Evolutionary conservation across 2,888 invertebrate genomes (phyloP).

Genomic region (Peribatodes rhomboidaria): DNA sequence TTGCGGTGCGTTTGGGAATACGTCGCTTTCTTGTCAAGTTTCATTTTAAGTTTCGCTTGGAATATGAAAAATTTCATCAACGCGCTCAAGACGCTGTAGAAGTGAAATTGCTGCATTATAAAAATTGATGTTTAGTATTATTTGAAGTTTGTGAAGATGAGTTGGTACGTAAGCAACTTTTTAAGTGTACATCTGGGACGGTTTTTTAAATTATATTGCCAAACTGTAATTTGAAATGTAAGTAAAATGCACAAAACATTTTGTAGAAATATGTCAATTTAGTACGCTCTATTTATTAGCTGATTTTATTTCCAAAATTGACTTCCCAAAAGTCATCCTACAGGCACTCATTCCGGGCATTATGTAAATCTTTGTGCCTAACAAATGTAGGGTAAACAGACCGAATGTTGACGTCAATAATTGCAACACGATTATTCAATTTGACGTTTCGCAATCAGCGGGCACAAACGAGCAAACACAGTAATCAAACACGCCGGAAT

Average conservation of each 20-base stretch:
- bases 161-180: background rate
- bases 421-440: slow-evolving; percentile 82
- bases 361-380: slow-evolving; percentile 63
- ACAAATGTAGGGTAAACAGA: slow-evolving; percentile 68
- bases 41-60: slow-evolving; percentile 33
- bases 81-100: slow-evolving; percentile 22
- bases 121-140: slow-evolving; percentile 17
- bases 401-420: slow-evolving; percentile 71
- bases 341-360: slow-evolving; percentile 33
- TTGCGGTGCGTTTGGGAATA: slow-evolving; percentile 40
- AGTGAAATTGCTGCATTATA: slow-evolving; percentile 21
- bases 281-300: background rate
- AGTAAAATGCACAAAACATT: background rate
- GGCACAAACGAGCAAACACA: slow-evolving; percentile 80
- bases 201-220: background rate
- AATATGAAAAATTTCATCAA: slow-evolving; percentile 37
- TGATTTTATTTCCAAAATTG: slow-evolving; percentile 6
- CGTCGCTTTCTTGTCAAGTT: slow-evolving; percentile 40
- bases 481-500: slow-evolving; percentile 77
- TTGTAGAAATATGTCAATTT: too few species aligned
- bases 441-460: slow-evolving; percentile 84
- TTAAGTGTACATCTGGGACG: slow-evolving; percentile 9
- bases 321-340: slow-evolving; percentile 29
- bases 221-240: background rate
- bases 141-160: slow-evolving; percentile 15